Evolutionary conservation across 2,888 invertebrate species (phyloP).

Genomic region (Eilema sororculum): DNA sequence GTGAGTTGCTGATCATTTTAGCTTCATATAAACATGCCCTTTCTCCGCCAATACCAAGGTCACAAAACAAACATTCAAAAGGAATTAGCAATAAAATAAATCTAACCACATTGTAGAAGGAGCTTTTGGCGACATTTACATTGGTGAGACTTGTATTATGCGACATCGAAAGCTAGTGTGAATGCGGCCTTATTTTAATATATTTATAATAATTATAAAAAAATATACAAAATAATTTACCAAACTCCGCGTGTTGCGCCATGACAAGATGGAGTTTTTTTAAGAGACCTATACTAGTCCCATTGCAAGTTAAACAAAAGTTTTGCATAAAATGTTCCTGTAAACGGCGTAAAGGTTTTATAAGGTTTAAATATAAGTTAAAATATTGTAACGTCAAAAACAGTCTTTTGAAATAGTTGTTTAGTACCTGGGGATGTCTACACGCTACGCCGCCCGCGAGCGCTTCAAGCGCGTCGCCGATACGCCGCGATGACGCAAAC

Average conservation of each 20-base stretch:
- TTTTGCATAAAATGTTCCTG: constrained; percentile 85
- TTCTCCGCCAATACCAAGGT: constrained; percentile 55
- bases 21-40: constrained; percentile 9
- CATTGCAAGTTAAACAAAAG: constrained; percentile 84
- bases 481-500: constrained; percentile 52
- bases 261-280: constrained; percentile 66
- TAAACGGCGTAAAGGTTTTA: constrained; percentile 81
- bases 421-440: constrained; percentile 52
- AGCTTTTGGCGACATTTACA: constrained; percentile 77
- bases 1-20: not conserved
- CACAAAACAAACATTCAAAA: constrained; percentile 65
- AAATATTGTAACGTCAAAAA: constrained; percentile 69
- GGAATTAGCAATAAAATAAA: constrained; percentile 29
- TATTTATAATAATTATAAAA: constrained; percentile 63
- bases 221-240: constrained; percentile 64
- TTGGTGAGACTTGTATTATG: constrained; percentile 74
- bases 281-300: constrained; percentile 82
- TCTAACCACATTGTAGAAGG: constrained; percentile 76
- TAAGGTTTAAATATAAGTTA: constrained; percentile 76
- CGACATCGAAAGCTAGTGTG: constrained; percentile 82
- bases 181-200: constrained; percentile 78
- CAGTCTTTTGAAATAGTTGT: constrained; percentile 54
- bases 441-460: constrained; percentile 63
- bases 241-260: constrained; percentile 68
- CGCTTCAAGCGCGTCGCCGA: constrained; percentile 48